Percentiles rank a stretch among this genome's conserved stretches.
phyloP scores from a whole-genome alignment of 2,797 vertebrate species.

The Spinus olivaceus region DNA sequence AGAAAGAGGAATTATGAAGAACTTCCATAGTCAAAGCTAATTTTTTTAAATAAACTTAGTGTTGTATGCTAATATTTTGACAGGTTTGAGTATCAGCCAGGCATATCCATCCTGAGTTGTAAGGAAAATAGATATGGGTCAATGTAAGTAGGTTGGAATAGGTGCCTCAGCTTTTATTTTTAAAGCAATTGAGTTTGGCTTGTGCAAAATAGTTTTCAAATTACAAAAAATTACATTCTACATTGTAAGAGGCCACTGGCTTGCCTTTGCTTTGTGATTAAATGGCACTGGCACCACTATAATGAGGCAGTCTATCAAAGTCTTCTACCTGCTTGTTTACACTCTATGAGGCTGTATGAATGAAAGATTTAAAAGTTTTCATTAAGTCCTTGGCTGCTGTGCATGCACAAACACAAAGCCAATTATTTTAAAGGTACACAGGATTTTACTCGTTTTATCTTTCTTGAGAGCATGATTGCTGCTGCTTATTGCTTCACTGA shows the following conservation, averaged over 20 bases:
- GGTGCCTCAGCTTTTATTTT: neutral
- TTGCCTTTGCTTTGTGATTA: constrained; percentile 40
- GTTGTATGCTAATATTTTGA: neutral
- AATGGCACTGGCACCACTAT: constrained; percentile 10
- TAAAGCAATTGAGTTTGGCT: constrained; percentile 1
- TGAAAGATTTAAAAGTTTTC: constrained; percentile 55
- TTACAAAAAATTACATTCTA: constrained; percentile 30
- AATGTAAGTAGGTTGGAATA: neutral
- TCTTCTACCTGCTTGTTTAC: constrained; percentile 55
- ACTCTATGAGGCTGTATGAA: constrained; percentile 35
- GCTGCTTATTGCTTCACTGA: constrained; percentile 21
- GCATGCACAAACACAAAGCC: constrained; percentile 47
- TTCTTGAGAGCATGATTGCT: constrained; percentile 16
- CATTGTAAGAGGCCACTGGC: constrained; percentile 10
- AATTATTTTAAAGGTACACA: constrained; percentile 57
- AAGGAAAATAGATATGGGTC: neutral
- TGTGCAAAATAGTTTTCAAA: constrained; percentile 22
- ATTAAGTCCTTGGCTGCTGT: constrained; percentile 55
- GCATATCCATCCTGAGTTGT: neutral
- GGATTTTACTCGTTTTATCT: constrained; percentile 35
- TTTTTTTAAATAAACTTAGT: neutral
- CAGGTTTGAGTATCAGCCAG: neutral
- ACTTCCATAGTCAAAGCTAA: neutral
- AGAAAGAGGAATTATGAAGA: neutral
- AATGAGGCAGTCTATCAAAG: constrained; percentile 60